A percentile compares a stretch with the other conserved stretches of the same genome.
phyloP scores from a whole-genome alignment of 2,113 vertebrate genomes.

The Labrus mixtus region DNA sequence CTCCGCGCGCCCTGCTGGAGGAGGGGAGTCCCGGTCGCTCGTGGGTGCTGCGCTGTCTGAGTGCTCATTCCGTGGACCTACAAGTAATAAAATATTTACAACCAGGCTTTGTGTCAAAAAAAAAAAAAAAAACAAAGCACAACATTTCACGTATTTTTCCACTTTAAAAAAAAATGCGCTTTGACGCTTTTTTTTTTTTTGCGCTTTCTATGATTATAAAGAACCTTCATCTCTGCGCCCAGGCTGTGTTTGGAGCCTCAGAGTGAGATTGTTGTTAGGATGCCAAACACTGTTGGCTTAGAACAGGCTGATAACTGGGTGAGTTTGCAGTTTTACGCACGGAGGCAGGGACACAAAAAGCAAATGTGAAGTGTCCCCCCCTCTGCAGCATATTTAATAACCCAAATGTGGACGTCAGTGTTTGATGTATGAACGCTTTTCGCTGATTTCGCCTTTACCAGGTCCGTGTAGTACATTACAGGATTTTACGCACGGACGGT shows the following conservation, averaged over 20 bases:
- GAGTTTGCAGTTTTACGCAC: conserved; percentile 35
- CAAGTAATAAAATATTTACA: background rate
- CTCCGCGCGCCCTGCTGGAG: conserved; percentile 75
- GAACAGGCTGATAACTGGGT: background rate
- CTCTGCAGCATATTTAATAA: background rate
- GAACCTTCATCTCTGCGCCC: background rate
- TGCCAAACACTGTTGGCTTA: conserved; percentile 17
- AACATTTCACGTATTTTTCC: background rate
- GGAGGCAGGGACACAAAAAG: background rate
- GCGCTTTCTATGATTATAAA: conserved; percentile 6
- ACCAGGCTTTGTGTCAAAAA: background rate
- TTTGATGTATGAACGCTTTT: background rate
- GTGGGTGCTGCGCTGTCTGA: conserved; percentile 52
- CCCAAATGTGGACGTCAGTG: background rate
- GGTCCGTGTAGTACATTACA: background rate
- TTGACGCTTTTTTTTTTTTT: background rate
- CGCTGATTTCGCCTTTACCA: background rate
- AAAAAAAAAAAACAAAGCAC: too few relatives aligned
- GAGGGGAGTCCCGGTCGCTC: conserved; percentile 85
- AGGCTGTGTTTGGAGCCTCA: background rate
- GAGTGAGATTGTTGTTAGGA: background rate
- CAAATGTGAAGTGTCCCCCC: background rate
- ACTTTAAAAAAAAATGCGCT: background rate
- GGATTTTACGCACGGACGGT: conserved; percentile 3
- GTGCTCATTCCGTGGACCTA: conserved; percentile 52